Evolutionary conservation across 1,140 invertebrate genomes (phyloP).

Genomic region (Ceratina japonica): DNA sequence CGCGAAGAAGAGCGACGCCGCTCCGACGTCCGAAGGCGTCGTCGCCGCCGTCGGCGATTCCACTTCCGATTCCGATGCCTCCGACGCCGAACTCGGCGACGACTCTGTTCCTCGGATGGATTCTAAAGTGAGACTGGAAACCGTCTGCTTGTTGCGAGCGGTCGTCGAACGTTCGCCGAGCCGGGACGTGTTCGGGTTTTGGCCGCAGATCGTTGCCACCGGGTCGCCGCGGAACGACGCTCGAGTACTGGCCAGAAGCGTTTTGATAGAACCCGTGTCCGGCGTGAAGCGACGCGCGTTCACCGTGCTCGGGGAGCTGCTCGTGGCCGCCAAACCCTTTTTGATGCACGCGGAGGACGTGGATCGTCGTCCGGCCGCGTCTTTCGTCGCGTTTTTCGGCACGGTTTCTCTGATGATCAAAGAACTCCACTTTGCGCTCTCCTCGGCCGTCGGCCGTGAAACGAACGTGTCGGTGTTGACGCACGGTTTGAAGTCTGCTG

Average conservation of each 20-base stretch:
- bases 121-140: constrained; percentile 78
- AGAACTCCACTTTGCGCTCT: constrained; percentile 86
- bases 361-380: constrained; percentile 67
- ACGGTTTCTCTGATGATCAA: constrained; percentile 87
- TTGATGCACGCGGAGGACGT: constrained; percentile 83
- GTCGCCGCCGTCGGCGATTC: constrained; percentile 15
- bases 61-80: constrained; percentile 80
- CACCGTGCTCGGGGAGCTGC: constrained; percentile 81
- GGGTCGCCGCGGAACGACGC: constrained; percentile 67
- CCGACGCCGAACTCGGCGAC: constrained; percentile 74
- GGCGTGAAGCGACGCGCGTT: constrained; percentile 82
- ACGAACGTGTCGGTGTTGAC: constrained; percentile 77
- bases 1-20: constrained; percentile 60
- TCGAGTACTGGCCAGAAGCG: constrained; percentile 81
- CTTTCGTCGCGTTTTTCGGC: constrained; percentile 89
- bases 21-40: constrained; percentile 54
- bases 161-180: constrained; percentile 79
- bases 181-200: constrained; percentile 85
- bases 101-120: constrained; percentile 67
- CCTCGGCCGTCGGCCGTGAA: constrained; percentile 84
- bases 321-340: constrained; percentile 83
- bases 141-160: constrained; percentile 77
- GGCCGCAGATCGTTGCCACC: constrained; percentile 84
- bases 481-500: constrained; percentile 85
- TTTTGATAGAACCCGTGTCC: constrained; percentile 83